Percentiles rank a stretch among this genome's conserved stretches.
These are phyloP conservation scores for Phocides pigmalion DNA, from an alignment of 1,140 invertebrate genomes.

Conservation along the genomic window DNA sequence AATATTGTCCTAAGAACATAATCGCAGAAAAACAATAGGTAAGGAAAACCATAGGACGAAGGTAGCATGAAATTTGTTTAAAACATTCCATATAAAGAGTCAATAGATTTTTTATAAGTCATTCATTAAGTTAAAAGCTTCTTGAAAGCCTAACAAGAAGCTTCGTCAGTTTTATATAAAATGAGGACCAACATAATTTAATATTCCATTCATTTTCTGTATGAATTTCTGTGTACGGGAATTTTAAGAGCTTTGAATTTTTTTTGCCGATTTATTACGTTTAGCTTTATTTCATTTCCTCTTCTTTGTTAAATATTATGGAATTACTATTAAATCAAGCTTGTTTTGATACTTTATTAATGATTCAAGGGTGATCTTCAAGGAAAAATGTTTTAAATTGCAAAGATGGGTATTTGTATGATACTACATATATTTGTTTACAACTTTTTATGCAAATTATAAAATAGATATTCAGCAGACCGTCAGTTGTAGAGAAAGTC, in stretches of 20 bases:
- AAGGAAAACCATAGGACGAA: not conserved
- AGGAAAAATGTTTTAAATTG: not conserved
- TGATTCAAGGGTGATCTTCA: not conserved
- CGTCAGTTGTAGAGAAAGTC: too few relatives aligned
- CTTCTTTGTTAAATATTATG: constrained; percentile 27
- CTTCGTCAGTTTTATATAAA: constrained; percentile 80
- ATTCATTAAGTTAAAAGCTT: constrained; percentile 83
- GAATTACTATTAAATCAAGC: constrained; percentile 13
- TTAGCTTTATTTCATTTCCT: constrained; percentile 37
- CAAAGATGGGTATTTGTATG: too few relatives aligned
- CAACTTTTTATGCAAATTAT: too few relatives aligned
- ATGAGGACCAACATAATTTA: constrained; percentile 79
- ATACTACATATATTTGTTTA: too few relatives aligned
- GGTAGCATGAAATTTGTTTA: constrained; percentile 37
- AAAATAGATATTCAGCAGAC: too few relatives aligned
- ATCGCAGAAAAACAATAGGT: too few relatives aligned
- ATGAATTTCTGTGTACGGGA: constrained; percentile 72
- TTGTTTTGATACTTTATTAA: constrained; percentile 28
- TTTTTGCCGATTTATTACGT: constrained; percentile 41
- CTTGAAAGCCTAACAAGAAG: constrained; percentile 80
- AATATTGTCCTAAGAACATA: constrained; percentile 7
- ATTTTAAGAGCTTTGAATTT: constrained; percentile 58
- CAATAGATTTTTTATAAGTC: constrained; percentile 78
- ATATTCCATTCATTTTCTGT: constrained; percentile 80
- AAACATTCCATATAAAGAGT: constrained; percentile 56